Base-by-base conservation (phyloP, 1,140 invertebrate genomes). In the Pseudomyrmex cubaensis region DNA sequence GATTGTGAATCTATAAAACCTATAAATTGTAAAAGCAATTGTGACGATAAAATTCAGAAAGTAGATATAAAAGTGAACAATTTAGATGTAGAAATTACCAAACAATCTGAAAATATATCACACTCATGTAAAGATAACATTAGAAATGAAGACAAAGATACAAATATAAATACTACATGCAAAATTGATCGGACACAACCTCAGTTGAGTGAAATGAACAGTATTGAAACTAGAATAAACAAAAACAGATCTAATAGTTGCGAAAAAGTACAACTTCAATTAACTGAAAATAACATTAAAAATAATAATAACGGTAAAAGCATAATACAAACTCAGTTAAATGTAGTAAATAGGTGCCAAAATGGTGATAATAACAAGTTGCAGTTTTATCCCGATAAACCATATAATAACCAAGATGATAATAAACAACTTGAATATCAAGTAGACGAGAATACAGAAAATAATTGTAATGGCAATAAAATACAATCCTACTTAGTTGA, bases 31-130 rank as follows among this genome's bases (percentile, higher is more conserved):
- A 13, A 50, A 54, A 56, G 1, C 44, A 62, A 62, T 8, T 20
- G 50, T 25, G 56, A 70, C 67, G 17, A 76, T 57, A 50, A 85
- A 57, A 74, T 63, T 50, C 56, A 85, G 12, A 50, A 83, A 62
- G n/a, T 83, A 61, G 64, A 74, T 70, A 2, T 62, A 52, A 74
- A 61, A 4, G 15, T n/a, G 48, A 22, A 80, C 1, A 56, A 80
- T 70, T 52, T 54, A 75, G 70, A 87, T 64, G 54, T 46, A 63
- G 48, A 64, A 20, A 35, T 70, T 13, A 54, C 5, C 63, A 17
- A 12, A 0, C 52, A 78, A 59, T 59, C 20, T 17, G 15, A 25
- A 8, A 48, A 59, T 46, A 70, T 59, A 57, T 15, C 44, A 57
- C 52, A 69, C 4, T 22, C 46, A 17, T 59, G 69, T 48, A 50